Conservation (phyloP, 2,888 invertebrate genomes). For the Ptychoptera contaminata region DNA sequence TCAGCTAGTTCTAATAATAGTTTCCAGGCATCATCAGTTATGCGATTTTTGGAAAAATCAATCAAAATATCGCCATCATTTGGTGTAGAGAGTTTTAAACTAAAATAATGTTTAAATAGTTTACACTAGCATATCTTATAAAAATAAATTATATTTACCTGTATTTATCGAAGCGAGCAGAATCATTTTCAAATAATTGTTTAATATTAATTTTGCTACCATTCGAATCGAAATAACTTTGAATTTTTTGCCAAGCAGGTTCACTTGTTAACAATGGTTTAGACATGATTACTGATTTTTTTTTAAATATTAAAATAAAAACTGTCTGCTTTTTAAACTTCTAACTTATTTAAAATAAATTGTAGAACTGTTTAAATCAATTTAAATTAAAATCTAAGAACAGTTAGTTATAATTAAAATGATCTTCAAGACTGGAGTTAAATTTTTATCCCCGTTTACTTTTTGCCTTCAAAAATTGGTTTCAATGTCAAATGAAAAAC, state of each 20-base stretch:
- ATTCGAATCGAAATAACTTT: slow-evolving; percentile 54
- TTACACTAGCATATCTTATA: not conserved
- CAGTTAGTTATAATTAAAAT: too few species aligned
- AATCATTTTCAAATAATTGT: slow-evolving; percentile 66
- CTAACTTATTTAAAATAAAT: not conserved
- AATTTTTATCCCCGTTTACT: too few species aligned
- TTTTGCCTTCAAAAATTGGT: slow-evolving; percentile 4
- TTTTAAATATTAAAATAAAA: not conserved
- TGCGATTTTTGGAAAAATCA: slow-evolving; percentile 93
- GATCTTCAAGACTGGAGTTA: too few species aligned
- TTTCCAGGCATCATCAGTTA: slow-evolving; percentile 59
- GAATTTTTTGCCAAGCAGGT: slow-evolving; percentile 56
- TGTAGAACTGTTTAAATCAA: not conserved
- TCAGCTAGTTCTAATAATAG: slow-evolving; percentile 68
- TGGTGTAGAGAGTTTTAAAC: slow-evolving; percentile 59
- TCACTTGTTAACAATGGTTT: slow-evolving; percentile 42
- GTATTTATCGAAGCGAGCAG: slow-evolving; percentile 71
- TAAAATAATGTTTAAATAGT: slow-evolving; percentile 24
- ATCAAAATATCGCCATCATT: slow-evolving; percentile 80
- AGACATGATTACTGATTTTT: slow-evolving; percentile 29
- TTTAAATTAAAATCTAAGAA: too few species aligned
- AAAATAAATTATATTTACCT: slow-evolving; percentile 42
- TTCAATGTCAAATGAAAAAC: slow-evolving; percentile 34
- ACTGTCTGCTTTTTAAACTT: slow-evolving; percentile 1
- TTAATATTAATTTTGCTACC: slow-evolving; percentile 64